Percentiles rank a stretch among this genome's conserved stretches.
These are phyloP conservation scores for Girardia tigrina DNA, from an alignment of 2,888 invertebrate species.

Conservation along the genomic window DNA sequence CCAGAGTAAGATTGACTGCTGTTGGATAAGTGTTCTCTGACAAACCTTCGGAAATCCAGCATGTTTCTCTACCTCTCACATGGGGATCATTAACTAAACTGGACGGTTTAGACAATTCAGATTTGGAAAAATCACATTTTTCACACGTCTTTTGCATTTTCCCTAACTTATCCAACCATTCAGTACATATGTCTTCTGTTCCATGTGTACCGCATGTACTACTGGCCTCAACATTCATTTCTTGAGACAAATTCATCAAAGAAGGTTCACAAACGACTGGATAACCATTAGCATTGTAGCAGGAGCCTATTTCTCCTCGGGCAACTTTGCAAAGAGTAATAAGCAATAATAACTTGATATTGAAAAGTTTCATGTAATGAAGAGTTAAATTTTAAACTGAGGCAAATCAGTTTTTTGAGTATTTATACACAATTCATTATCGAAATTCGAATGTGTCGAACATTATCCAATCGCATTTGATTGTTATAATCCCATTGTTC, in stretches of 20 bases:
- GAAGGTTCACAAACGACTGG: neutral
- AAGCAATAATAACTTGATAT: neutral
- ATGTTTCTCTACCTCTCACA: conserved; percentile 88
- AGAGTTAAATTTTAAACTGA: neutral
- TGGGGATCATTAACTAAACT: conserved; percentile 80
- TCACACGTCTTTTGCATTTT: conserved; percentile 31
- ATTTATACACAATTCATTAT: neutral
- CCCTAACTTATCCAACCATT: conserved; percentile 14
- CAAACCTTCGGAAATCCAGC: conserved; percentile 85
- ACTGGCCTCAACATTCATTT: conserved; percentile 52
- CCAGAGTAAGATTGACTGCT: conserved; percentile 71
- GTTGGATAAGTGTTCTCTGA: conserved; percentile 55
- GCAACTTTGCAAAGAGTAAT: neutral
- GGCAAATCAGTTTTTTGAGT: neutral
- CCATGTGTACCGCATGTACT: conserved; percentile 71
- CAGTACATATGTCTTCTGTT: conserved; percentile 26
- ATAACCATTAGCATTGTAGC: conserved; percentile 5
- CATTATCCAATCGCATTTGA: neutral
- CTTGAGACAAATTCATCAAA: conserved; percentile 18
- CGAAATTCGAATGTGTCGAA: neutral
- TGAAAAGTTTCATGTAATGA: neutral
- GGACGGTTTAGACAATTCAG: conserved; percentile 58
- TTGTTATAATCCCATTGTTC: neutral
- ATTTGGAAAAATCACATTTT: conserved; percentile 38
- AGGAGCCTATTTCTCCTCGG: neutral